These are phyloP conservation scores for Cladopsammia gracilis DNA, from an alignment of 64 coral and sea anemone species.

Conservation along the genomic window DNA sequence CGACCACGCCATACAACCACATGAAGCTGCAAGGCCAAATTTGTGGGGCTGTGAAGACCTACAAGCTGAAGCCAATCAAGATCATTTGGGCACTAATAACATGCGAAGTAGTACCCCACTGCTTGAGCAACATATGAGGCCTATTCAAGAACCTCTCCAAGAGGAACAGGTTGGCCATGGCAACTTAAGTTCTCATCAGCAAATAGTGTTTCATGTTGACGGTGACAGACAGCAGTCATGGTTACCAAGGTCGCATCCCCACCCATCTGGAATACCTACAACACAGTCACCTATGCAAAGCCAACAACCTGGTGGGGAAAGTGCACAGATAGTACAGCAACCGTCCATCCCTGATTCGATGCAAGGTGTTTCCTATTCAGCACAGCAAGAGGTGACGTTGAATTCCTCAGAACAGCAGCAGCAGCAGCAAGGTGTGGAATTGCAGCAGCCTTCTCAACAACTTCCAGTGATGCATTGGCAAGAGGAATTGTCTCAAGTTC, in stretches of 20 bases:
- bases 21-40: not conserved
- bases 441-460: slow-evolving; percentile 28
- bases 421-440: not conserved
- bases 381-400: not conserved
- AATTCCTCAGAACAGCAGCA: slow-evolving; percentile 11
- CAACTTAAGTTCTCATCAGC: not conserved
- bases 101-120: not conserved
- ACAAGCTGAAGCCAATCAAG: slow-evolving; percentile 3
- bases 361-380: slow-evolving; percentile 15
- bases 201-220: not conserved
- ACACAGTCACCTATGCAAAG: not conserved
- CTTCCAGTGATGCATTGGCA: slow-evolving; percentile 40
- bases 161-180: not conserved
- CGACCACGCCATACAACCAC: not conserved
- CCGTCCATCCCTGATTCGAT: slow-evolving; percentile 13
- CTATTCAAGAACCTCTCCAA: slow-evolving; percentile 2
- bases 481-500: slow-evolving; percentile 52
- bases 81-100: not conserved
- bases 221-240: slow-evolving; percentile 23
- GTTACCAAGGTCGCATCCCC: not conserved
- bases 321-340: not conserved
- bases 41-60: slow-evolving; percentile 8
- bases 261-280: not conserved
- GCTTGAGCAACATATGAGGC: slow-evolving; percentile 3
- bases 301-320: not conserved